These are phyloP conservation scores for Podarcis siculus DNA, from an alignment of 2,797 vertebrate genomes.

Conservation along the genomic window DNA sequence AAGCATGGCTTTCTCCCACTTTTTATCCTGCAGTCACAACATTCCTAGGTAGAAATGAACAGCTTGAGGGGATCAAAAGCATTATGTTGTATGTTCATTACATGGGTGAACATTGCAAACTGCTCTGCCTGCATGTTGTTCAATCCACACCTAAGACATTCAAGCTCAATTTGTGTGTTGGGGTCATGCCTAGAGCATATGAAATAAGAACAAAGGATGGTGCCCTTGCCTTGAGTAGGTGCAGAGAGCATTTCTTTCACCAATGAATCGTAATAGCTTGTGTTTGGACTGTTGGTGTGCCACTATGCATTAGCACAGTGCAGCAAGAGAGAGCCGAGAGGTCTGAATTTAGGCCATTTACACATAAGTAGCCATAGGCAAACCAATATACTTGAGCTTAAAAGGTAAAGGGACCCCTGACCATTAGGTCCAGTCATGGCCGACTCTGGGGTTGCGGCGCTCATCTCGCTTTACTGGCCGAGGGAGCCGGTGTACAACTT, in stretches of 20 bases:
- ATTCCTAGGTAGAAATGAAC: neutral
- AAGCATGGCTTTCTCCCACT: neutral
- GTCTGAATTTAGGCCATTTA: neutral
- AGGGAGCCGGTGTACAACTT: no score
- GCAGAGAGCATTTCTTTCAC: neutral
- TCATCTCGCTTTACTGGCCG: no score
- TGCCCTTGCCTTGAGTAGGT: neutral
- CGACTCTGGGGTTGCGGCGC: no score
- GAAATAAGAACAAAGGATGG: neutral
- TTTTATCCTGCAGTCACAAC: neutral
- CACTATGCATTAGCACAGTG: neutral
- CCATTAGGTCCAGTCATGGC: no score
- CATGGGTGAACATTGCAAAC: neutral
- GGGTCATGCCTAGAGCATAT: no score
- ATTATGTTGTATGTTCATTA: no score
- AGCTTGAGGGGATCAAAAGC: no score
- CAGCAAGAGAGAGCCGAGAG: neutral
- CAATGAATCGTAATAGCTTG: neutral
- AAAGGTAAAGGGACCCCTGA: no score
- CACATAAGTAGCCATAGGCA: neutral
- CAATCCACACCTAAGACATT: neutral
- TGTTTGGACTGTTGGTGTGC: no score
- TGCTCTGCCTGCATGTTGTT: neutral
- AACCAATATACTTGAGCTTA: neutral
- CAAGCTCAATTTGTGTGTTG: neutral